Conservation (phyloP, 2,113 vertebrate genomes). For the Bostrychus sinensis region DNA sequence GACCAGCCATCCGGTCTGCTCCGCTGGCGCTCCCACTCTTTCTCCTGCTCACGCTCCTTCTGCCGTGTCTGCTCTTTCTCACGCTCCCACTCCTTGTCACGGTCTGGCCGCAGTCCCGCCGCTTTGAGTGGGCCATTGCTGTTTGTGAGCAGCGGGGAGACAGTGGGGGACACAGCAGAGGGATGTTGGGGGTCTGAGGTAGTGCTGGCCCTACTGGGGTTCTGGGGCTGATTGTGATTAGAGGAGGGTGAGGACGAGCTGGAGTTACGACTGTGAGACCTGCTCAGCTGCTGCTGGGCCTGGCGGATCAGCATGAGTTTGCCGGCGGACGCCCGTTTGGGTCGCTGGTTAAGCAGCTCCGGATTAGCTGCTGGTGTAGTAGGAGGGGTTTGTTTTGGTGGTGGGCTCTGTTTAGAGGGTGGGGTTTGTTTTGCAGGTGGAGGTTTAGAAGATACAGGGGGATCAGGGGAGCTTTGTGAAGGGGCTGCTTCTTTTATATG, state of each 20-base stretch:
- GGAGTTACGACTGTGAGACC: conserved; percentile 81
- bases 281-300: conserved; percentile 93
- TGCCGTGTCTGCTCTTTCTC: conserved; percentile 79
- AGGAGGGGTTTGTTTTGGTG: conserved; percentile 34
- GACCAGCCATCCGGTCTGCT: conserved; percentile 85
- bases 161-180: conserved; percentile 68
- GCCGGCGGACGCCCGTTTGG: conserved; percentile 86
- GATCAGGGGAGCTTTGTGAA: conserved; percentile 51
- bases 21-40: conserved; percentile 82
- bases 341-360: conserved; percentile 85
- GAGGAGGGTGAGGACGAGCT: conserved; percentile 65
- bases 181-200: conserved; percentile 91
- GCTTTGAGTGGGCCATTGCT: conserved; percentile 81
- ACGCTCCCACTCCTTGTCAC: conserved; percentile 66
- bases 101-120: conserved; percentile 78
- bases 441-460: conserved; percentile 41
- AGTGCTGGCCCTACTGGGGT: conserved; percentile 80
- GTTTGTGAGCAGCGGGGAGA: conserved; percentile 46
- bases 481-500: conserved; percentile 79
- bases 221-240: conserved; percentile 64
- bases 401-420: conserved; percentile 52
- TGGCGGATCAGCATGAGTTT: conserved; percentile 91
- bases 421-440: conserved; percentile 50
- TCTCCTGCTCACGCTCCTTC: conserved; percentile 80
- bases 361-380: conserved; percentile 81